These are phyloP conservation scores for Lithophane semibrunnea DNA, from an alignment of 2,888 invertebrate species.

Conservation along the genomic window DNA sequence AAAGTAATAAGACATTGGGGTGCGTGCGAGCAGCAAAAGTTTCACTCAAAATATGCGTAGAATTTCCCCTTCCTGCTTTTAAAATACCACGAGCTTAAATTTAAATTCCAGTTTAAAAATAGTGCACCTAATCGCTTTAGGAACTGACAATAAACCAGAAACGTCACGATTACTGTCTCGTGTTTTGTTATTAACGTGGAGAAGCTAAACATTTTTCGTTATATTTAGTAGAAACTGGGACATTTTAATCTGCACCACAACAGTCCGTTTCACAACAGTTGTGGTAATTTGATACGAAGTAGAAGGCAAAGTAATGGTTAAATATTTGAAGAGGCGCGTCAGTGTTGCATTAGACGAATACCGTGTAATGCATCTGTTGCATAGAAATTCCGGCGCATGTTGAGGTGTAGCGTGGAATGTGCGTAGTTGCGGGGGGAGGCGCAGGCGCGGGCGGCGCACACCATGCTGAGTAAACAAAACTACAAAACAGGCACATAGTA, in stretches of 20 bases:
- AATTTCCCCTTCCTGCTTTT: conserved; percentile 86
- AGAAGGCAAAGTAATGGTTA: conserved; percentile 62
- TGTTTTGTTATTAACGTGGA: conserved; percentile 69
- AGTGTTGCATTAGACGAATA: conserved; percentile 65
- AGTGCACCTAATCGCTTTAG: conserved; percentile 81
- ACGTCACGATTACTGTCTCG: conserved; percentile 79
- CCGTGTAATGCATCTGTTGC: conserved; percentile 77
- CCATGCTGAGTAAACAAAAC: conserved; percentile 87
- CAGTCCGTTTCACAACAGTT: conserved; percentile 58
- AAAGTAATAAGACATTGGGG: conserved; percentile 62
- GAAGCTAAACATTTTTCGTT: conserved; percentile 65
- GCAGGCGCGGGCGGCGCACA: conserved; percentile 70
- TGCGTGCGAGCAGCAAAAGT: conserved; percentile 71
- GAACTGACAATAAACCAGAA: conserved; percentile 86
- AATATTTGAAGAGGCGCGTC: conserved; percentile 75
- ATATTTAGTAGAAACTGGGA: conserved; percentile 58
- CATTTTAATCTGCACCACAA: conserved; percentile 52
- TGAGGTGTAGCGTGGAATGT: conserved; percentile 79
- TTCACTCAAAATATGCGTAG: conserved; percentile 81
- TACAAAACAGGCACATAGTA: conserved; percentile 78
- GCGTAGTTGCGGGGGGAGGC: conserved; percentile 70
- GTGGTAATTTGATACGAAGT: conserved; percentile 63
- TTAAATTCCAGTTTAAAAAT: conserved; percentile 83
- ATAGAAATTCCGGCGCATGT: conserved; percentile 78
- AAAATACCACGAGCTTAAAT: conserved; percentile 85